These are phyloP conservation scores for Lycodopsis pacificus DNA, from an alignment of 2,797 vertebrate species.

Conservation along the genomic window DNA sequence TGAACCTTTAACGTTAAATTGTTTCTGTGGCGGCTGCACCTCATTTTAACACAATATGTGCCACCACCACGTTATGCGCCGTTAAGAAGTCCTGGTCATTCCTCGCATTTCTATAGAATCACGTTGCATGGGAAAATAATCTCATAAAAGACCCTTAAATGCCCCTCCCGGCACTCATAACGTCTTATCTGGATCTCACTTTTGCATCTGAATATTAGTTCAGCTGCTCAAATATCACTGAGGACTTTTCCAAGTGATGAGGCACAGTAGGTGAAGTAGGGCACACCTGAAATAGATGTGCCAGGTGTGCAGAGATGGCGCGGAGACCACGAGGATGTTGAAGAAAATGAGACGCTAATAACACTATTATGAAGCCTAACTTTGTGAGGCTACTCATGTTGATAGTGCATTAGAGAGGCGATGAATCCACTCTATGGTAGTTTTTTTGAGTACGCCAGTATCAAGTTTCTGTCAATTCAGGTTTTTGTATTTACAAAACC, in stretches of 20 bases:
- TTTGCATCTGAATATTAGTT: conserved; percentile 19
- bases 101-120: neutral
- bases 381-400: neutral
- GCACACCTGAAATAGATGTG: conserved; percentile 81
- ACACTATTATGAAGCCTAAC: neutral
- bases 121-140: neutral
- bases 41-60: neutral
- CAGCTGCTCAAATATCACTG: conserved; percentile 27
- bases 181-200: neutral
- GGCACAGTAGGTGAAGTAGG: conserved; percentile 71
- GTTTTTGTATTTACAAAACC: neutral
- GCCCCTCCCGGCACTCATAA: neutral
- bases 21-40: neutral
- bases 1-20: neutral
- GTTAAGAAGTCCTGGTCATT: neutral
- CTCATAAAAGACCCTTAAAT: neutral
- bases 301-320: conserved; percentile 67
- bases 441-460: neutral
- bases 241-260: conserved; percentile 32
- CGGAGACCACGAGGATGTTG: conserved; percentile 16
- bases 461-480: neutral
- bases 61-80: neutral
- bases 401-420: neutral
- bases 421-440: neutral
- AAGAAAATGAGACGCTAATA: conserved; percentile 2